These are phyloP conservation scores for Ophion costatus DNA, from an alignment of 2,888 invertebrate genomes.

Conservation along the genomic window DNA sequence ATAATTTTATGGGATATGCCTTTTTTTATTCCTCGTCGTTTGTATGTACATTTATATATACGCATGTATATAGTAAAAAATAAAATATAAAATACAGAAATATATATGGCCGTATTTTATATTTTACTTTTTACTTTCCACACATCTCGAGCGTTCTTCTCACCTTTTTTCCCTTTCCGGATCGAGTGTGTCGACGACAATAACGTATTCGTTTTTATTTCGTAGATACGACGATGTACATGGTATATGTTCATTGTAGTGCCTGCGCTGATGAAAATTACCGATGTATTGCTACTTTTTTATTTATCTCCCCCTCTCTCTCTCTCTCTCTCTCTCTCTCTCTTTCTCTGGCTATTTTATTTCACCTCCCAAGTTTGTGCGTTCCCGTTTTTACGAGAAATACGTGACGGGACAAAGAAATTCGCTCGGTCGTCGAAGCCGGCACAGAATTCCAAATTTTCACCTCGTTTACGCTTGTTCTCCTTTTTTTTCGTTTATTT, in stretches of 20 bases:
- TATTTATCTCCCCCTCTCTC: background rate
- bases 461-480: background rate
- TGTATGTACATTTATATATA: background rate
- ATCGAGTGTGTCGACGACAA: background rate
- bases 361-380: background rate
- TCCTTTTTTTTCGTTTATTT: background rate
- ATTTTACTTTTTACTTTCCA: background rate
- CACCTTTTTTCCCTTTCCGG: background rate
- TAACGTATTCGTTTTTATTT: background rate
- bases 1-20: slow-evolving; percentile 56
- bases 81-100: too few relatives aligned
- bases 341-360: background rate
- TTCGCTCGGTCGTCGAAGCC: background rate
- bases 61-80: background rate
- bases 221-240: background rate
- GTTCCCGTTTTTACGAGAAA: background rate
- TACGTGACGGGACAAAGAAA: background rate
- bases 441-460: background rate
- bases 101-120: background rate
- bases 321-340: slow-evolving; percentile 2
- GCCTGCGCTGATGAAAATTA: slow-evolving; percentile 3
- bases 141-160: background rate
- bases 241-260: background rate
- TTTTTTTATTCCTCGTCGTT: slow-evolving; percentile 14
- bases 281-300: background rate